Evolutionary conservation across 2,797 vertebrate genomes (phyloP), one percentile per base, ranked within the genome.

Genomic region (Limosa lapponica): DNA sequence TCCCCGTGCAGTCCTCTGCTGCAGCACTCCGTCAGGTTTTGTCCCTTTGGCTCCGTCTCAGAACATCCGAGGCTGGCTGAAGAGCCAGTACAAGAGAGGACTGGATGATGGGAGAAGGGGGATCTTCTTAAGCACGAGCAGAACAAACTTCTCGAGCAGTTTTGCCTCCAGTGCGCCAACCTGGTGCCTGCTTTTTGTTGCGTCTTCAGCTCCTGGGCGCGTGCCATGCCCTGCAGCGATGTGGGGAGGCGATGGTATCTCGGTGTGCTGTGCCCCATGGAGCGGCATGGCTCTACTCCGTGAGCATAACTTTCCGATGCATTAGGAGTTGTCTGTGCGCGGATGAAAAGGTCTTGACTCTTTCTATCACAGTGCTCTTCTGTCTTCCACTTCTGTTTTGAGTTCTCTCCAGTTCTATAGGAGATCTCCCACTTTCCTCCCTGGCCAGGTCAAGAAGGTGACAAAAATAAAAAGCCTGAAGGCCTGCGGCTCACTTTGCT

Each of bases 231-330:
- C 54, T n/a, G 24, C 66, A 55, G 36, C 2, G 6, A 23, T 2
- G 17, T 23, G 36, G 25, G 44, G 67, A 69, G 34, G 30, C 28
- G 62, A 27, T 27, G 43, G 13, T 59, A 17, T 25, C 28, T 36
- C 14, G 0, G 1, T 13, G 14, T 24, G 30, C 0, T 7, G 34
- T 2, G 4, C 41, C 72, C 54, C 14, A 2, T 19, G 37, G 49
- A 83, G 65, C 2, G 3, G 34, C 32, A 4, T 16, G 7, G 36
- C 46, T 59, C 37, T 82, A 10, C 20, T 32, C 36, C 36, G 27
- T 0, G 1, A 23, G 17, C 8, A 2, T 12, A 7, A 15, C 48
- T 67, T 55, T 49, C 37, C n/a, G 16, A 46, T 37, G 24, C 19
- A 16, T 58, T 59, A 59, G 39, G 16, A 30, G 15, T 19, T 81